phyloP scores from a whole-genome alignment of 2,113 vertebrate genomes.

The Hydrolagus affinis region DNA sequence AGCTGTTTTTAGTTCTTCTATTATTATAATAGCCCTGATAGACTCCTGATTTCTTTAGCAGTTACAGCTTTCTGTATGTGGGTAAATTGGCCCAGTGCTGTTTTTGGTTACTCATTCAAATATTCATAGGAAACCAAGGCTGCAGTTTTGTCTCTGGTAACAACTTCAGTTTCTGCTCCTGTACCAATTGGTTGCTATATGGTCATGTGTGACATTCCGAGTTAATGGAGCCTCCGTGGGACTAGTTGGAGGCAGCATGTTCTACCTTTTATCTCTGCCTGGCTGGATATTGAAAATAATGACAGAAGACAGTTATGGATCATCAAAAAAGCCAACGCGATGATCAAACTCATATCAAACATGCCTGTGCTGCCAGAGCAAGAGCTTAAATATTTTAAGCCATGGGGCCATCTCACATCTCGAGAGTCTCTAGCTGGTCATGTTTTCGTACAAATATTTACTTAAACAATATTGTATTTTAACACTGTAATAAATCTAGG shows the following conservation, averaged over 20 bases:
- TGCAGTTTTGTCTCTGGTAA: conserved; percentile 66
- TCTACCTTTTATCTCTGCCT: conserved; percentile 67
- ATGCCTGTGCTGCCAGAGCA: conserved; percentile 47
- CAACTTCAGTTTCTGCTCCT: conserved; percentile 63
- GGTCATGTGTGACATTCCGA: conserved; percentile 51
- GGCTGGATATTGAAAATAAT: conserved; percentile 61
- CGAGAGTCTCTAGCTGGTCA: conserved; percentile 49
- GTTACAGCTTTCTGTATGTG: conserved; percentile 77
- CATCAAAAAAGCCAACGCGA: conserved; percentile 62
- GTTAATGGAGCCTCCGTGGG: conserved; percentile 60
- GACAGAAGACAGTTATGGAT: conserved; percentile 70
- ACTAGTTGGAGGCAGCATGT: conserved; percentile 46
- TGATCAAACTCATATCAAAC: conserved; percentile 60
- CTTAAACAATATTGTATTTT: conserved; percentile 54
- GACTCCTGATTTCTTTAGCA: conserved; percentile 55
- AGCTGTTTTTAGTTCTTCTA: neutral
- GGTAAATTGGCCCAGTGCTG: conserved; percentile 68
- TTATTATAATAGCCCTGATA: conserved; percentile 44
- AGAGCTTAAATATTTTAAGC: conserved; percentile 65
- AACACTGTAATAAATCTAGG: conserved; percentile 52
- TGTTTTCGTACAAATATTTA: conserved; percentile 63
- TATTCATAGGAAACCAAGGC: conserved; percentile 72
- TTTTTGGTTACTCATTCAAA: conserved; percentile 84
- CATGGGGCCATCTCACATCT: conserved; percentile 46
- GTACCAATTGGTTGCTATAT: conserved; percentile 40